Evolutionary conservation across 1,140 invertebrate species (phyloP).

Genomic region (Zaprionus africanus): DNA sequence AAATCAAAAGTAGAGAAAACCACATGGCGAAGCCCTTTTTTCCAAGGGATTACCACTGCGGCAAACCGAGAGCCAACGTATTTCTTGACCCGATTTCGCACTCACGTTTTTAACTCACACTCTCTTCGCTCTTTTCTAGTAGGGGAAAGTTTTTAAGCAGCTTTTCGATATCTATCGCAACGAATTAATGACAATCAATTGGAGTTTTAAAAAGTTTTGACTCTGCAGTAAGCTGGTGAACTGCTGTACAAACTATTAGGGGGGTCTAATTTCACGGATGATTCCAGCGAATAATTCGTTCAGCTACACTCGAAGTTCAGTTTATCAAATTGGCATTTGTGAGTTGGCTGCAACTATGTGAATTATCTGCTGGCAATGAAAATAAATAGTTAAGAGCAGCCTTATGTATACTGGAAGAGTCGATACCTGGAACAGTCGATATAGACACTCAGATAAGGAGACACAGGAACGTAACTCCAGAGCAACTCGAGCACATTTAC

Average conservation of each 20-base stretch:
- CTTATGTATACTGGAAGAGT: slow-evolving; percentile 15
- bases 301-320: slow-evolving; percentile 17
- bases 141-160: slow-evolving; percentile 59
- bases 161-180: slow-evolving; percentile 45
- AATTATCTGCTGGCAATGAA: slow-evolving; percentile 42
- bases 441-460: slow-evolving; percentile 5
- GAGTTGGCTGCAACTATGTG: slow-evolving; percentile 23
- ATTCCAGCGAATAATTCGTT: slow-evolving; percentile 11
- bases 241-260: background rate
- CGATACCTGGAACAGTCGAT: slow-evolving; percentile 10
- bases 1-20: slow-evolving; percentile 37
- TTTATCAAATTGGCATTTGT: slow-evolving; percentile 53
- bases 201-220: slow-evolving; percentile 30
- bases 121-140: background rate
- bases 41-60: slow-evolving; percentile 22
- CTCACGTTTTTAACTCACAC: slow-evolving; percentile 22
- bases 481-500: slow-evolving; percentile 10
- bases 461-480: slow-evolving; percentile 3
- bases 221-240: background rate
- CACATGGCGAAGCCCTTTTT: slow-evolving; percentile 13
- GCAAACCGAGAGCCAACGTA: slow-evolving; percentile 16
- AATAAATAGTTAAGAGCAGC: slow-evolving; percentile 32
- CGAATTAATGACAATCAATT: slow-evolving; percentile 43
- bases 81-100: slow-evolving; percentile 53
- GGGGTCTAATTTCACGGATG: background rate